Evolutionary conservation across 2,113 vertebrate species (phyloP).

Genomic region (Mungos mungo): DNA sequence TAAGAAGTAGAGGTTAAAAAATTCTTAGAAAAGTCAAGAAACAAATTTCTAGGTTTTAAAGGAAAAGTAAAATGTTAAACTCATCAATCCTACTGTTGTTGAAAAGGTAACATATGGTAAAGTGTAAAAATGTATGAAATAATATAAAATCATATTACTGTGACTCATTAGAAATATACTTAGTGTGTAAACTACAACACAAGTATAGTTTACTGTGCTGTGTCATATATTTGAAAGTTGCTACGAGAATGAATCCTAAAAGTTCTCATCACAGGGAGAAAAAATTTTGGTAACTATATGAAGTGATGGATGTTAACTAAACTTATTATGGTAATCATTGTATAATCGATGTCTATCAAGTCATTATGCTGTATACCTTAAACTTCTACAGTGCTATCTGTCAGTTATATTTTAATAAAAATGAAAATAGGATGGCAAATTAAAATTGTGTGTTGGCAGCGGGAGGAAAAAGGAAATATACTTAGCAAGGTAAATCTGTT

Average conservation of each 20-base stretch:
- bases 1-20: slow-evolving; percentile 25
- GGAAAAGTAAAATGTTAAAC: neutral
- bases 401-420: neutral
- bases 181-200: neutral
- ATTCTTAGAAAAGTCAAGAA: slow-evolving; percentile 35
- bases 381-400: neutral
- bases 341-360: neutral
- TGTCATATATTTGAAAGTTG: neutral
- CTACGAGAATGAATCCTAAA: neutral
- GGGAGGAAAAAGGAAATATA: neutral
- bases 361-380: neutral
- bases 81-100: neutral
- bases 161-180: slow-evolving; percentile 30
- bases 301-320: neutral
- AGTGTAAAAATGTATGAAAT: neutral
- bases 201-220: neutral
- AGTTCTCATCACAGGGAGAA: neutral
- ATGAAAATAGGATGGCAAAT: neutral
- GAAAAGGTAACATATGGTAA: neutral
- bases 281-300: neutral
- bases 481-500: slow-evolving; percentile 32
- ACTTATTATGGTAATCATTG: neutral
- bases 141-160: slow-evolving; percentile 19
- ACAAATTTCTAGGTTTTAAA: slow-evolving; percentile 9
- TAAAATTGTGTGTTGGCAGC: neutral